Evolutionary conservation across 2,113 vertebrate species (phyloP), one percentile per base, ranked within the genome.

Genomic region (Rhipidura dahli): DNA sequence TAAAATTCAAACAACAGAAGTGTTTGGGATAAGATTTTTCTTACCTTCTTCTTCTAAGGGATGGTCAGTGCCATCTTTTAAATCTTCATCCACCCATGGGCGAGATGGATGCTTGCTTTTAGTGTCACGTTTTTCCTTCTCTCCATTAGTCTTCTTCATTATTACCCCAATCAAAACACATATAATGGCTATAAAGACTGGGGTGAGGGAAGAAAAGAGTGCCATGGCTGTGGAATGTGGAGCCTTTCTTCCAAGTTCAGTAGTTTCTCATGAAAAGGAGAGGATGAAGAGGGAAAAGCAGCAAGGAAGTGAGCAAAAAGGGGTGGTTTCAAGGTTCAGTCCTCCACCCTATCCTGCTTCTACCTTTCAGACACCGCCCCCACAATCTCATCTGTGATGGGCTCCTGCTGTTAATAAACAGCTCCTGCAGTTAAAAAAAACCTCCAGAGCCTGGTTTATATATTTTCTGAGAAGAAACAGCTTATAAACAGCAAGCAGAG

Each of bases 31-130:
- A 31, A 76, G 18, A 6, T 13, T 28, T 42, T 75, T 66, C 97
- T 97, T 97, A 99, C 98, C 98, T 97, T 98, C 96, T 68, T 98
- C 98, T 49, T 37, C 96, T 12, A 82, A 72, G 45, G 73, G 83
- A 65, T 97, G 94, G 17, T 98, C 97, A 22, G 98, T 98, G 35
- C 97, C 93, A 33, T 99, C 99, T 94, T 98, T 97, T 63, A 99
- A 96, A 83, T 99, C 99, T 96, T 99, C 98, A 85, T 99, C 98
- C 35, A 98, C 98, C 99, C 99, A 99, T 0, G 98, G 99, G 31
- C 39, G 97, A 39, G 88, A 53, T 13, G 93, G 44, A 2, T 26
- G 17, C 27, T 83, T 86, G n/a, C 47, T 85, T 94, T 78, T 84
- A 33, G 54, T 19, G 71, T 94, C 80, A 20, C 0, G 0, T 4